These are phyloP conservation scores for Syritta pipiens DNA, from an alignment of 2,888 invertebrate species.

Conservation along the genomic window DNA sequence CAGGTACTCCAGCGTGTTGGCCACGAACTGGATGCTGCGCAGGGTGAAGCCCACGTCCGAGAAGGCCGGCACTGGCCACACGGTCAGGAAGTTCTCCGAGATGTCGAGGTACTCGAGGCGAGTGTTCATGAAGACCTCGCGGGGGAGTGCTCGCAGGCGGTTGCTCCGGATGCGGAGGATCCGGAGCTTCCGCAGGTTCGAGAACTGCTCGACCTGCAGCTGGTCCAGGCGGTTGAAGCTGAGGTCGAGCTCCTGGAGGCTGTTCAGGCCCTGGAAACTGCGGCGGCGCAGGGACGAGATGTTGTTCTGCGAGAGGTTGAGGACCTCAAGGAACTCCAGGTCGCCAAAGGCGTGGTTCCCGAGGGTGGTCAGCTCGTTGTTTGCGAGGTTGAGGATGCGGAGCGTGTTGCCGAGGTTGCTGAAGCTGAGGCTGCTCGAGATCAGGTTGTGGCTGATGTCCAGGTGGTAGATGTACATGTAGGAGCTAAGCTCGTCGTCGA, in stretches of 20 bases:
- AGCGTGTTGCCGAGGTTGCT: conserved; percentile 83
- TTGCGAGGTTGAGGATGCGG: conserved; percentile 85
- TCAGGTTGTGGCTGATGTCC: conserved; percentile 86
- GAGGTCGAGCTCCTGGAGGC: conserved; percentile 88
- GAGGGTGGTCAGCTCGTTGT: conserved; percentile 86
- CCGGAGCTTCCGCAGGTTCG: conserved; percentile 86
- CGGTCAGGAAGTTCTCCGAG: conserved; percentile 87
- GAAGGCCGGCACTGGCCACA: conserved; percentile 89
- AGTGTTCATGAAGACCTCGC: conserved; percentile 89
- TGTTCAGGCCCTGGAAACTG: conserved; percentile 87
- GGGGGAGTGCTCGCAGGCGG: conserved; percentile 85
- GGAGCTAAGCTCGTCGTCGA: conserved; percentile 77
- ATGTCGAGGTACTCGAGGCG: conserved; percentile 89
- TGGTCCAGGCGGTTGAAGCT: conserved; percentile 88
- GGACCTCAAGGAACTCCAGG: conserved; percentile 84
- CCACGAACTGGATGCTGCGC: conserved; percentile 87
- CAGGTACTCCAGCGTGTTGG: conserved; percentile 90
- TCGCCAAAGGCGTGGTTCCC: conserved; percentile 88
- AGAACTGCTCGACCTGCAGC: conserved; percentile 89
- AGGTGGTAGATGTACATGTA: conserved; percentile 84
- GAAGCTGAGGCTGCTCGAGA: conserved; percentile 84
- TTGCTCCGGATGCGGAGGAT: conserved; percentile 87
- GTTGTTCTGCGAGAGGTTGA: conserved; percentile 87
- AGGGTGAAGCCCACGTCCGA: conserved; percentile 89
- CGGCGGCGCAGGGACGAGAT: conserved; percentile 86